Conservation (phyloP, 2,888 invertebrate genomes). For the Capitulum mitella region DNA sequence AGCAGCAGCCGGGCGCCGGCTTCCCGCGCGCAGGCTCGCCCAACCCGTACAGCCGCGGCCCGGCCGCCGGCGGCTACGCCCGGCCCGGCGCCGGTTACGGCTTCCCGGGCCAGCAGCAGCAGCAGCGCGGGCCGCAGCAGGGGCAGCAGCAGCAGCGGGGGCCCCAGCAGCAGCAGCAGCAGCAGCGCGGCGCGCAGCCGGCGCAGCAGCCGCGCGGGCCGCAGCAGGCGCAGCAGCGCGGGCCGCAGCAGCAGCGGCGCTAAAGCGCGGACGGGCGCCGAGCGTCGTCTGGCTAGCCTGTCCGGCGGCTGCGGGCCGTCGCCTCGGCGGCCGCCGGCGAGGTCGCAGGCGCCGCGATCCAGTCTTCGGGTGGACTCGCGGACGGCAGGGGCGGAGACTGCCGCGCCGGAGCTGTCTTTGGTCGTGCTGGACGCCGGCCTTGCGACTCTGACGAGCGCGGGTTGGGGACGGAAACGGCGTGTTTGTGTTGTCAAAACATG, state of each 20-base stretch:
- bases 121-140: neutral
- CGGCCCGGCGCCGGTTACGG: neutral
- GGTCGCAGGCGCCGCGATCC: too few species aligned
- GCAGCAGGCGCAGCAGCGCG: constrained; percentile 12
- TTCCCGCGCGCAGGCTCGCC: neutral
- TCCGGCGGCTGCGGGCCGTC: too few species aligned
- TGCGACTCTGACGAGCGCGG: too few species aligned
- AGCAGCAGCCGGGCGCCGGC: neutral
- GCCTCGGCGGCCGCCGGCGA: too few species aligned
- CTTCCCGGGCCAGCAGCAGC: neutral
- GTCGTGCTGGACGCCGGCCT: too few species aligned
- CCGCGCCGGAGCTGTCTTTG: too few species aligned
- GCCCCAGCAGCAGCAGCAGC: neutral
- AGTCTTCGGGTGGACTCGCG: too few species aligned
- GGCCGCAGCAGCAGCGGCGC: neutral
- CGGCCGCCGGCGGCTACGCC: constrained; percentile 12
- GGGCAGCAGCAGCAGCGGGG: neutral
- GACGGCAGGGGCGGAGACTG: too few species aligned
- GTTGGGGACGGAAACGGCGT: too few species aligned
- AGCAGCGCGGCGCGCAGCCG: neutral
- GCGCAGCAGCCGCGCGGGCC: neutral
- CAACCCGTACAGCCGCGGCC: constrained; percentile 20
- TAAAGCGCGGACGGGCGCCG: too few species aligned
- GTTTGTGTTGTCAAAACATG: too few species aligned
- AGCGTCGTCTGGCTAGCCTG: too few species aligned